Base-by-base conservation (phyloP, 2,797 vertebrate genomes). In the Aeoliscus strigatus region DNA sequence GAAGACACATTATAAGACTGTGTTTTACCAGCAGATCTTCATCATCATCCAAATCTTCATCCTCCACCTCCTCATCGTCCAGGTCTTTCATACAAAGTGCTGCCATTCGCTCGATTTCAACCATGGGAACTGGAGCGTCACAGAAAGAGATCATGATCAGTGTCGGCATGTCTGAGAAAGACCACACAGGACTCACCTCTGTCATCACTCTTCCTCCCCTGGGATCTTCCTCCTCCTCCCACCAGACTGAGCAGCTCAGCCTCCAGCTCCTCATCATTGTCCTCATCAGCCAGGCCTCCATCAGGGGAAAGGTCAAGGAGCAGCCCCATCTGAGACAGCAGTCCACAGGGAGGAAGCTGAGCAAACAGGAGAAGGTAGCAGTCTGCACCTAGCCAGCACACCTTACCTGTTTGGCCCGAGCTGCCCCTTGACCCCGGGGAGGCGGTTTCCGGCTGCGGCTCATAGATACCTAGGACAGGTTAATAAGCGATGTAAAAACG, bases 51-150 rank as follows among this genome's bases (percentile, higher is more conserved):
- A 92, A 84, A 39, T 91, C 84, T 1, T 89, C 90, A 0, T 91
- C 91, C 0, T 76, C 88, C 0, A 79, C 80, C 3, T 85, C 89
- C 0, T 89, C 90, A 27, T 92, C 89, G 6, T 93, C 92, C 6
- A 86, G 58, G 62, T 97, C 93, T 73, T 85, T 91, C 93, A 97
- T 93, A 52, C 94, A 97, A 17, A 94, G 78, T 9, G 88, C 90
- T 1, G 93, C 91, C 94, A 96, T 95, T 30, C 74, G 82, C 66
- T 95, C 92, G 6, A 97, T 95, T 15, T 93, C 86, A 30, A 85
- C 90, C 91, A 97, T 92, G 2, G 90, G 79, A 54, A 93, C 80
- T 1, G 91, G 89, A 51, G 70, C 91, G 42, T 1, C 11, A 11
- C 8, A 49, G 6, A 43, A 24, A 51, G 1, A 24, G 5, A 25